Evolutionary conservation across 2,113 vertebrate genomes (phyloP).

Genomic region (Podilymbus podiceps): DNA sequence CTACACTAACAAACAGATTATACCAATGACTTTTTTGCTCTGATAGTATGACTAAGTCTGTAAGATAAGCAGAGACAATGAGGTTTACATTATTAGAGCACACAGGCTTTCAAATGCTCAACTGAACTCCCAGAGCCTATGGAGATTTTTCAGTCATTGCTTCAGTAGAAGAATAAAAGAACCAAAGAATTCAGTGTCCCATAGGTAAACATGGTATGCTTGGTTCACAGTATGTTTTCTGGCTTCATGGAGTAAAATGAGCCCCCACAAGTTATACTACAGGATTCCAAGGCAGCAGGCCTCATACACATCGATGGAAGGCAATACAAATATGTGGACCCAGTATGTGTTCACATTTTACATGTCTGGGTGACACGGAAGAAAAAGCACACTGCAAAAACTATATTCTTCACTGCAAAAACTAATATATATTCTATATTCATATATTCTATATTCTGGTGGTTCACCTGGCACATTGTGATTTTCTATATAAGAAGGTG

Average conservation of each 20-base stretch:
- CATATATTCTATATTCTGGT: not conserved
- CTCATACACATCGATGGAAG: rapidly evolving
- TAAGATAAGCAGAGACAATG: not conserved
- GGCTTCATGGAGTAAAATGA: not conserved
- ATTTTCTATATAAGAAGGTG: not conserved
- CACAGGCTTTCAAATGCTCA: not conserved
- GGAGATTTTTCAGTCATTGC: not conserved
- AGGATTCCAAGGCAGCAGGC: not conserved
- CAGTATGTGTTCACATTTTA: not conserved
- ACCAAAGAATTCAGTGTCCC: not conserved
- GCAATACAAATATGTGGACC: not conserved
- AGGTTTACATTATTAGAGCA: not conserved
- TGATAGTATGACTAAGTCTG: not conserved
- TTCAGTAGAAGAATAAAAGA: not conserved
- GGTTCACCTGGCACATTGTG: not conserved
- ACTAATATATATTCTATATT: not conserved
- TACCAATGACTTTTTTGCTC: not conserved
- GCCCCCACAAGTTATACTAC: not conserved
- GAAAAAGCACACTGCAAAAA: not conserved
- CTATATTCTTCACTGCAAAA: too few relatives aligned
- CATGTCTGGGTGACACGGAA: not conserved
- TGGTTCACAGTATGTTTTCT: not conserved
- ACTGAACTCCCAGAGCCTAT: not conserved
- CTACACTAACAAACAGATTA: not conserved
- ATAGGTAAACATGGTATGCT: not conserved